Conservation (phyloP, 2,797 vertebrate species). For the Xerus rutilus region DNA sequence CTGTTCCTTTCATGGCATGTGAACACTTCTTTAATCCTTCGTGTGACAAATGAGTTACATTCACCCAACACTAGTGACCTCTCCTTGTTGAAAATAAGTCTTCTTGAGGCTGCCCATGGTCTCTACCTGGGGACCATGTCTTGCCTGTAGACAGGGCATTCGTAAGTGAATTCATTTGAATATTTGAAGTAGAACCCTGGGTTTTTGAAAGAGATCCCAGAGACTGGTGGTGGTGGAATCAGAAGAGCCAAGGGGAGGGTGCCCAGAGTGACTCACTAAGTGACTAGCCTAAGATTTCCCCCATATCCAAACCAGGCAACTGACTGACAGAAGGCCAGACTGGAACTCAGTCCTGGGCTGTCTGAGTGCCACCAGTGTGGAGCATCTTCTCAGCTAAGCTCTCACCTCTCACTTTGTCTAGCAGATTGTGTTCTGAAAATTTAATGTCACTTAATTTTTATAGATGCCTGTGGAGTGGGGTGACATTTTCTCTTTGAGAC, state of each 20-base stretch:
- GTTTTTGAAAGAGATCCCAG: background rate
- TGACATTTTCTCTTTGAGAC: conserved; percentile 31
- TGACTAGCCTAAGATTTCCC: background rate
- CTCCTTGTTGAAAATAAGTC: conserved; percentile 14
- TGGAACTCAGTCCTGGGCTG: background rate
- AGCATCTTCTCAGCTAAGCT: background rate
- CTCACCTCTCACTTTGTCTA: background rate
- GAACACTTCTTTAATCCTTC: background rate
- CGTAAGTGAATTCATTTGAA: background rate
- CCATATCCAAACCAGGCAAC: background rate
- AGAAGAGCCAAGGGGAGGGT: background rate
- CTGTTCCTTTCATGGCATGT: background rate
- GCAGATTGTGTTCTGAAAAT: background rate
- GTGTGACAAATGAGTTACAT: background rate
- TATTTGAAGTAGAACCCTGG: background rate
- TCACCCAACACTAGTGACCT: background rate
- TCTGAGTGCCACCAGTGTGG: background rate
- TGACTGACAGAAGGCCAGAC: background rate
- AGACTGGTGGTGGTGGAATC: background rate
- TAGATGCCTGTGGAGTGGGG: background rate
- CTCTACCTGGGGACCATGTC: background rate
- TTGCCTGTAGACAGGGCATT: background rate
- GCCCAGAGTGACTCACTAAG: background rate
- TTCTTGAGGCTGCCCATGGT: background rate
- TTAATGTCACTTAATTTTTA: background rate